Base-by-base conservation (phyloP, 2,113 vertebrate genomes). In the Condylura cristata region DNA sequence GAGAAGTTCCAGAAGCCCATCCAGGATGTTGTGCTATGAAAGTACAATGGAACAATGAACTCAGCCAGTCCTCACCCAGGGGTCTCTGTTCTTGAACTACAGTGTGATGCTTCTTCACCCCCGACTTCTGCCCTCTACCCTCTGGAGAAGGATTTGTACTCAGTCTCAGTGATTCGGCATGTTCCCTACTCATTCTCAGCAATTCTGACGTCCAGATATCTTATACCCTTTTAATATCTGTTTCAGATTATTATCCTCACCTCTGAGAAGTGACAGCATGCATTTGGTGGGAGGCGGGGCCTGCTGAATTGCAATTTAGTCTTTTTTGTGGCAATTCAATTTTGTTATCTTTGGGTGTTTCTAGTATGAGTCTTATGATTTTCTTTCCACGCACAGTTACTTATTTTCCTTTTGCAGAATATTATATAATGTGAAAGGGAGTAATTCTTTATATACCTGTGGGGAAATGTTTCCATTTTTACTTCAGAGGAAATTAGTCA, bases 171-270 rank as follows among this genome's bases (percentile, higher is more conserved):
- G 3, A 66, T 60, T 12, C 11, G 4, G 41, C 9, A 10, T 1
- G n/a, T 34, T 70, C 48, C 44, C 65, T 3, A 3, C 63, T 85
- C 2, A 7, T 39, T n/a, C 44, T 51, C 61, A 68, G 72, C 53
- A n/a, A 44, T 53, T 34, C 80, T 58, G 44, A 58, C 8, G 76
- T 93, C 91, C 96, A 91, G 86, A 89, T 85, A 88, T 91, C 91
- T 70, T 10, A 0, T 74, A 79, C 79, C 71, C 86, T 92, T 81
- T 89, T 65, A 58, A 58, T 83, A 90, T 87, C 74, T 85, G 74
- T 17, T 68, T 79, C 86, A 41, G 76, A 84, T 71, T 39, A 66
- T 72, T 56, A 13, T 14, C 65, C 82, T 95, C 8, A 6, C 70
- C 61, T 24, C 37, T 5, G 34, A 93, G 82, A 89, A 86, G 22